Evolutionary conservation across 1,140 invertebrate genomes (phyloP), one percentile per base, ranked within the genome.

Genomic region (Dendrolimus kikuchii): DNA sequence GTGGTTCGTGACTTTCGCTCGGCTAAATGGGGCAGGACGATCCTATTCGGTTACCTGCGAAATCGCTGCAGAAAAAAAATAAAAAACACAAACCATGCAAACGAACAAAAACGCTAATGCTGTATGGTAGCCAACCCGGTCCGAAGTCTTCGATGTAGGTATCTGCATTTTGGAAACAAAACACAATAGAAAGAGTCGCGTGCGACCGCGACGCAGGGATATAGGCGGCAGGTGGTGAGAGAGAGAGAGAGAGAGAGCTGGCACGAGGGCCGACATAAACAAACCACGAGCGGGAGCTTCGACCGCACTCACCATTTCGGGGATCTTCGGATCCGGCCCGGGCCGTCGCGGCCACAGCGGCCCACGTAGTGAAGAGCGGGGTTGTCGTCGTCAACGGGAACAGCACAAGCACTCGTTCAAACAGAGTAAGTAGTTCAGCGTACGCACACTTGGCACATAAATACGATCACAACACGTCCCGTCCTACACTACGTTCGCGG

Each of bases 301-400:
- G 83, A 84, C 81, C 83, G 79, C 74, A 84, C 83, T 86, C 74
- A 86, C 83, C 83, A 86, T 86, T 86, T 86, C 68, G 82, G 82
- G 71, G 77, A 77, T 80, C 71, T 68, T 79, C 66, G 62, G 67
- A 68, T 66, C 72, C 74, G 62, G 62, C 63, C 49, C 51, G 57
- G 60, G 46, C 59, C 51, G 62, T 57, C 60, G 64, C 55, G 71
- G 70, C 67, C 73, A 69, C 73, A 66, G 74, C 70, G 68, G 74
- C 67, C 66, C 74, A 66, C 77, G 82, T 84, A 84, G 80, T 82
- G 80, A 69, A 77, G 79, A 82, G 71, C 74, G 74, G 81, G 64
- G 66, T 23, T 23, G 23, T 73, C 66, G 78, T 82, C 74, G 81
- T 79, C 64, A 58, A 58, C 55, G 60, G 58, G 41, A 65, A 59